phyloP scores from a whole-genome alignment of 2,797 vertebrate species.

The Enteromius trimaculatus region DNA sequence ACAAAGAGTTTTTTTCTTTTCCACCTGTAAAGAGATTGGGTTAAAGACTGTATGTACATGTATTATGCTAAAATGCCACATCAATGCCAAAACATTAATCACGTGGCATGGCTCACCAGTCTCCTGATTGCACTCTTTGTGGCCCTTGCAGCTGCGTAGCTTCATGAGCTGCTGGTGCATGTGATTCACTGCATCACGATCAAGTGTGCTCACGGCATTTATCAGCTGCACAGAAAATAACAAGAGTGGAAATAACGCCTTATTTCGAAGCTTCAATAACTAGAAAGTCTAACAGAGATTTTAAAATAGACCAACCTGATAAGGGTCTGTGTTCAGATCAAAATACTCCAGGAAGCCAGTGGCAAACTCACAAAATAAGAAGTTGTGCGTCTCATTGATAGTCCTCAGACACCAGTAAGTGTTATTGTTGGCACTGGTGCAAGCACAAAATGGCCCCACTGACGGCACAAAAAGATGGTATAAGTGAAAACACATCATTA shows the following conservation, averaged over 20 bases:
- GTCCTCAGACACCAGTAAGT: conserved; percentile 97
- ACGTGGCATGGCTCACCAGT: conserved; percentile 78
- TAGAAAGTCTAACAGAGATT: neutral
- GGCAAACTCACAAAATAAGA: conserved; percentile 98
- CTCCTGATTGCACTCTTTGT: conserved; percentile 92
- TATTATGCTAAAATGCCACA: neutral
- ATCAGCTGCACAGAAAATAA: conserved; percentile 80
- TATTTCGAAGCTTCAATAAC: neutral
- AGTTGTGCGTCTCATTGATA: conserved; percentile 97
- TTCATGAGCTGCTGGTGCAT: conserved; percentile 93
- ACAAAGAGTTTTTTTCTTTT: conserved; percentile 89
- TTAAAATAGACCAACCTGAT: conserved; percentile 82
- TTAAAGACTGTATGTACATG: neutral
- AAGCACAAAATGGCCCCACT: conserved; percentile 97
- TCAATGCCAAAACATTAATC: neutral
- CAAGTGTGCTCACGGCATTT: conserved; percentile 89
- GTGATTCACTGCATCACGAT: conserved; percentile 88
- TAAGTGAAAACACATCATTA: neutral
- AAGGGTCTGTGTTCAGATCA: conserved; percentile 94
- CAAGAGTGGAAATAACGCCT: conserved; percentile 16
- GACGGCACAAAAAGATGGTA: neutral
- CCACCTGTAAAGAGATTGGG: conserved; percentile 78
- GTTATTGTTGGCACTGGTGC: conserved; percentile 98
- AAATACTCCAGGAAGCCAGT: conserved; percentile 98
- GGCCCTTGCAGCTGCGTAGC: conserved; percentile 90